These are phyloP conservation scores for Pseudeuparius sepicola DNA, from an alignment of 2,888 invertebrate species.

Conservation along the genomic window DNA sequence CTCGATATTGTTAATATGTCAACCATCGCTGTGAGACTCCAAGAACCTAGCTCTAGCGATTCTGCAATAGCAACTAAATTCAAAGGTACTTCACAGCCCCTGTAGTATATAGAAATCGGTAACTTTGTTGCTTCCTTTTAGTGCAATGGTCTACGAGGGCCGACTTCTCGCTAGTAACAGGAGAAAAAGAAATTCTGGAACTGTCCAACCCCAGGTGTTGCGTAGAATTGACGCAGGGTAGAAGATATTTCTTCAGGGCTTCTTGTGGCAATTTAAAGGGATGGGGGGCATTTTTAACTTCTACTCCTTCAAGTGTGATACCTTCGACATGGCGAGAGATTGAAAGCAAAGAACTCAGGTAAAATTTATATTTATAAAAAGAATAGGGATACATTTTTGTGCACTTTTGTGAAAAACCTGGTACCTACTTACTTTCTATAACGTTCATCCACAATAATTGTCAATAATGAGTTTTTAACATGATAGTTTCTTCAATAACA, in stretches of 20 bases:
- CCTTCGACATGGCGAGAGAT: slow-evolving; percentile 93
- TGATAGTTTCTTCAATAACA: too few relatives aligned
- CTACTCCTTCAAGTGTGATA: slow-evolving; percentile 74
- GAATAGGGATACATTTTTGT: too few relatives aligned
- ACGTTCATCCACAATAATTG: too few relatives aligned
- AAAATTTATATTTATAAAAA: slow-evolving; percentile 7
- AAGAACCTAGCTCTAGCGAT: slow-evolving; percentile 59
- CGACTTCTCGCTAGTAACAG: slow-evolving; percentile 73
- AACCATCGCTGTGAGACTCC: slow-evolving; percentile 54
- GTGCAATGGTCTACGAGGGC: slow-evolving; percentile 91
- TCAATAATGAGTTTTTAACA: too few relatives aligned
- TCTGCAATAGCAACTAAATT: slow-evolving; percentile 83
- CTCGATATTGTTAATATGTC: slow-evolving; percentile 68
- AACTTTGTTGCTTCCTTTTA: slow-evolving; percentile 33
- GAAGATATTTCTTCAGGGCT: slow-evolving; percentile 81
- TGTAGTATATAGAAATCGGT: too few relatives aligned
- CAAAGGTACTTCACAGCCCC: slow-evolving; percentile 72
- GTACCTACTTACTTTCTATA: too few relatives aligned
- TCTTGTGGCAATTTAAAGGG: slow-evolving; percentile 91
- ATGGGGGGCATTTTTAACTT: slow-evolving; percentile 66
- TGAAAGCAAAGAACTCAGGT: slow-evolving; percentile 54
- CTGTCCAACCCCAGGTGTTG: slow-evolving; percentile 51
- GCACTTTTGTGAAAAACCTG: background rate
- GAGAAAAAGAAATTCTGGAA: slow-evolving; percentile 66
- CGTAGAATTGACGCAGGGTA: slow-evolving; percentile 71